Conservation (phyloP, 2,113 vertebrate species). For the Passer montanus region DNA sequence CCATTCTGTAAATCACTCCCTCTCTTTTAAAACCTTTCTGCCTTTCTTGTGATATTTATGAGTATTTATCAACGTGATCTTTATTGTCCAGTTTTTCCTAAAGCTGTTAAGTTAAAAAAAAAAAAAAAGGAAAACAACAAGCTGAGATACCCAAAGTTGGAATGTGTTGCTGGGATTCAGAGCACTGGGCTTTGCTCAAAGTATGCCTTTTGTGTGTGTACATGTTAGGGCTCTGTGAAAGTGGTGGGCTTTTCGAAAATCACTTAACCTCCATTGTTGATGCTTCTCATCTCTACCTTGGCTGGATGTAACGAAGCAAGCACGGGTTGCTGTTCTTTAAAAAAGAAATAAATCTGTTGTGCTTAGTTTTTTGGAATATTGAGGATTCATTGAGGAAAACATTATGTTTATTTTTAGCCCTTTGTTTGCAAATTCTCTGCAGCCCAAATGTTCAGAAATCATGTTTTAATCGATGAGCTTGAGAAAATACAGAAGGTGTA, state of each 20-base stretch:
- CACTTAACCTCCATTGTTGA: conserved; percentile 57
- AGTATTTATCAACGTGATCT: background rate
- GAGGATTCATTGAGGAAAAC: conserved; percentile 55
- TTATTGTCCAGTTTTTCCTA: conserved; percentile 18
- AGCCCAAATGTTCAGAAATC: conserved; percentile 66
- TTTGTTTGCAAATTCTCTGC: conserved; percentile 69
- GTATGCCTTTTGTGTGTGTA: conserved; percentile 2
- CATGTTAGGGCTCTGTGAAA: background rate
- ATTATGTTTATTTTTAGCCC: conserved; percentile 59
- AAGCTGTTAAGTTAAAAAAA: background rate
- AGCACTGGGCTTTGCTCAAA: background rate
- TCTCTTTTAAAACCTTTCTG: background rate
- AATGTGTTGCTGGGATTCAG: background rate
- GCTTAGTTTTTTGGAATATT: conserved; percentile 36
- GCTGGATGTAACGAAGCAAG: conserved; percentile 41
- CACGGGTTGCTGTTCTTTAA: background rate
- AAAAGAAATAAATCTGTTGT: background rate
- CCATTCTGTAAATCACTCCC: background rate
- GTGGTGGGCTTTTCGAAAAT: conserved; percentile 62
- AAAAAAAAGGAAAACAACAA: background rate
- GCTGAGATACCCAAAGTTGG: background rate
- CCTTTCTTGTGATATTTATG: background rate
- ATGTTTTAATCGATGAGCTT: conserved; percentile 37
- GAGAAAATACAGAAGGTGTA: conserved; percentile 48
- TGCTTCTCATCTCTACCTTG: conserved; percentile 38